Evolutionary conservation across 2,113 vertebrate species (phyloP).

Genomic region (Mesitornis unicolor): DNA sequence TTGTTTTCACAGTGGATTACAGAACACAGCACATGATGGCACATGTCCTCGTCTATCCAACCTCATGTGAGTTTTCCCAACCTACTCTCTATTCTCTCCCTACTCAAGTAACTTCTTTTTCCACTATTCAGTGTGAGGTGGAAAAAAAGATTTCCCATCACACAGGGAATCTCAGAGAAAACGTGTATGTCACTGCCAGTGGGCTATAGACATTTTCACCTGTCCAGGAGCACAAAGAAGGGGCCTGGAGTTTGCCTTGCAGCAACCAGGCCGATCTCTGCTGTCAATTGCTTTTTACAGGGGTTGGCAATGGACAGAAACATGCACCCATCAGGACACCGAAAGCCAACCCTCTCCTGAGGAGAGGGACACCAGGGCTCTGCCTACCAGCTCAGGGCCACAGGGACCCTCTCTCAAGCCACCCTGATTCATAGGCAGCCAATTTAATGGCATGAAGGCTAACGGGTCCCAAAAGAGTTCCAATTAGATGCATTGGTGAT

Average conservation of each 20-base stretch:
- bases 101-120: background rate
- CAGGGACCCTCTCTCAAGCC: background rate
- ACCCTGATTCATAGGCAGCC: background rate
- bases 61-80: background rate
- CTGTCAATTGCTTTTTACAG: background rate
- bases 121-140: background rate
- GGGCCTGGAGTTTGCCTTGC: background rate
- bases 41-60: background rate
- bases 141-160: background rate
- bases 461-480: background rate
- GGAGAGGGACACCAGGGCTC: background rate
- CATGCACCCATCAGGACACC: background rate
- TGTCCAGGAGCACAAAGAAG: background rate
- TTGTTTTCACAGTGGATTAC: background rate
- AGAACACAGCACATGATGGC: background rate
- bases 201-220: background rate
- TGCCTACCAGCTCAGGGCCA: background rate
- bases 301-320: background rate
- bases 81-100: background rate
- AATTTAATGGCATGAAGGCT: background rate
- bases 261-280: background rate
- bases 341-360: background rate
- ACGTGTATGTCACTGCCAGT: background rate
- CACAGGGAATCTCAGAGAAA: background rate
- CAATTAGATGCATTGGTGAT: background rate